These are phyloP conservation scores for Eristalinus aeneus DNA, from an alignment of 2,888 invertebrate species.

Conservation along the genomic window DNA sequence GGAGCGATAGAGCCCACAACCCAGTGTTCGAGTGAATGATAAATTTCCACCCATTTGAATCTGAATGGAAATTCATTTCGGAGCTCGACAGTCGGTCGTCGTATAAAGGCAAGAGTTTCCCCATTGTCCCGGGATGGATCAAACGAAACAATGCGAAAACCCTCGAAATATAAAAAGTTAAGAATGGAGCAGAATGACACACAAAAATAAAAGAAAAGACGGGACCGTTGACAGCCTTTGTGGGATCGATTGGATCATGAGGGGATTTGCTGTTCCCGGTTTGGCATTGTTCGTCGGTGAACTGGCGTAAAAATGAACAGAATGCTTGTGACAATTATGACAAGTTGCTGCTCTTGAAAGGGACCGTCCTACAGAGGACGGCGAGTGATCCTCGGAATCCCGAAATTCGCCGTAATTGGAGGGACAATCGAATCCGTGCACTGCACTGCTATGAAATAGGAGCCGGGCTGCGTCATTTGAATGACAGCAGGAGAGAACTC, in stretches of 20 bases:
- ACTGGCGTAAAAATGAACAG: conserved; percentile 17
- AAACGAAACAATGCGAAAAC: conserved; percentile 62
- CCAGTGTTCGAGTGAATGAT: conserved; percentile 50
- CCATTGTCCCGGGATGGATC: conserved; percentile 63
- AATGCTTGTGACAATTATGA: conserved; percentile 64
- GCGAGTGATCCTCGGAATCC: background rate
- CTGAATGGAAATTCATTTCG: conserved; percentile 62
- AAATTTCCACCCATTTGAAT: conserved; percentile 69
- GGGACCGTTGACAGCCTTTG: conserved; percentile 42
- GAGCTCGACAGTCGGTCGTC: conserved; percentile 12
- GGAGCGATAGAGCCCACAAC: conserved; percentile 49
- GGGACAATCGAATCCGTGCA: conserved; percentile 1
- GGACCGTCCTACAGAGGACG: conserved; percentile 37
- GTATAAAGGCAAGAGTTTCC: conserved; percentile 57
- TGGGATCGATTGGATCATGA: conserved; percentile 36
- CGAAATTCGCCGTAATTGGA: background rate
- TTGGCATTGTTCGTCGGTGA: conserved; percentile 42
- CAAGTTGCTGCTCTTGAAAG: conserved; percentile 42
- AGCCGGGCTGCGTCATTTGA: conserved; percentile 38
- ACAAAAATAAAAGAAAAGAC: background rate
- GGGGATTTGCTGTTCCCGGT: conserved; percentile 21
- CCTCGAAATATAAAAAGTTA: conserved; percentile 45
- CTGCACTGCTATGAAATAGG: conserved; percentile 40
- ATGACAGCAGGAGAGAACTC: conserved; percentile 25
- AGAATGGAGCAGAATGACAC: conserved; percentile 10